Base-by-base conservation (phyloP, 1,140 invertebrate genomes). In the Sminthurides bifidus region DNA sequence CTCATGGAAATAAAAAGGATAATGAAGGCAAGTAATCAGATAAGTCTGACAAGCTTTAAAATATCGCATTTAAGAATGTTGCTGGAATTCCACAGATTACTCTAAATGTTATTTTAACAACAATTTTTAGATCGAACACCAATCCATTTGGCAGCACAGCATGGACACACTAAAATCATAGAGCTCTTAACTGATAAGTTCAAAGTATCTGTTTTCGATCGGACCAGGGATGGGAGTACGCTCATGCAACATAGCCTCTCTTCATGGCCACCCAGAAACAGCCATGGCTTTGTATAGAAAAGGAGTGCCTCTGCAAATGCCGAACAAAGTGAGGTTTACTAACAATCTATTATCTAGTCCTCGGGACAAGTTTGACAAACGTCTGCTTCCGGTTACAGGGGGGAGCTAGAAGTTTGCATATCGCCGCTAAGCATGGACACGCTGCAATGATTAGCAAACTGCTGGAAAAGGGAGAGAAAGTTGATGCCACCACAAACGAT, bases 281-380 rank as follows among this genome's bases (percentile, higher is more conserved):
- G 94, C 94, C n/a, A 86, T 93, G 75, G 92, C 93, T 78, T 83
- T 98, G 23, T 89, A 98, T 68, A 96, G 93, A 70, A 95, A 95
- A 72, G 95, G 95, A 3, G 94, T 98, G n/a, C 96, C 96, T 58
- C 76, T 98, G 0, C 91, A 97, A 68, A 98, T 98, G 93, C 94
- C 95, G 58, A 98, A 98, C 73, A 98, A 98, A 76, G 82, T 83
- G 69, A 66, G 38, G 12, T 23, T 21, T 41, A 4, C 6, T n/a
- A n/a, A n/a, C n/a, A n/a, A n/a, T n/a, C n/a, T n/a, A n/a, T n/a
- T n/a, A n/a, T n/a, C n/a, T n/a, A n/a, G n/a, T n/a, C n/a, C n/a
- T n/a, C n/a, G n/a, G n/a, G n/a, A n/a, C n/a, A n/a, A n/a, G n/a
- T n/a, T n/a, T n/a, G n/a, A n/a, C n/a, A n/a, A n/a, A n/a, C n/a